A percentile compares a stretch with the other conserved stretches of the same genome.
These are phyloP conservation scores for Drosophila subquinaria DNA, from an alignment of 2,888 invertebrate genomes.

Conservation along the genomic window DNA sequence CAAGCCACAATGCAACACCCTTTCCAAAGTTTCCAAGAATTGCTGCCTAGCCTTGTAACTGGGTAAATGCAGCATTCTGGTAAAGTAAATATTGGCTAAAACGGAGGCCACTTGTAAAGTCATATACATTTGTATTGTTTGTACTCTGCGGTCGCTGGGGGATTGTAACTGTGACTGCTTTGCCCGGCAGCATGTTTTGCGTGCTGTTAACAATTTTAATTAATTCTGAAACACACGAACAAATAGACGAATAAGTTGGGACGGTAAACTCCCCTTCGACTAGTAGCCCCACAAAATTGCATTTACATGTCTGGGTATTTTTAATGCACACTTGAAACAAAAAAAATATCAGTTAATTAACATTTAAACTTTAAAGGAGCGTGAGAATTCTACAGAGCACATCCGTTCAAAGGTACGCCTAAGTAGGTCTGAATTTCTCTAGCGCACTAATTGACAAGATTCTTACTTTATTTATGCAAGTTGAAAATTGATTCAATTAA, in stretches of 20 bases:
- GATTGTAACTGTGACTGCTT: constrained; percentile 16
- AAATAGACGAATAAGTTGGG: constrained; percentile 17
- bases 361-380: not conserved
- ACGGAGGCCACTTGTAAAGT: constrained; percentile 20
- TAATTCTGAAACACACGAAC: constrained; percentile 27
- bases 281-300: constrained; percentile 23
- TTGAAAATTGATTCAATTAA: too few species aligned
- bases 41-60: not conserved
- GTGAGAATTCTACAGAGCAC: not conserved
- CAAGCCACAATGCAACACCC: not conserved
- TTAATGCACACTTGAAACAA: constrained; percentile 1
- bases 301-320: constrained; percentile 31
- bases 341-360: constrained; percentile 29
- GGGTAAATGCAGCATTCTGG: not conserved
- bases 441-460: not conserved
- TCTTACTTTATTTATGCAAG: too few species aligned
- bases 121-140: constrained; percentile 20
- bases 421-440: not conserved
- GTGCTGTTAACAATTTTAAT: constrained; percentile 49
- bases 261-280: not conserved
- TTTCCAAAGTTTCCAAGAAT: too few species aligned
- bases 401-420: not conserved
- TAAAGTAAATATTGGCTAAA: constrained; percentile 18
- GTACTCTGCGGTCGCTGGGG: constrained; percentile 9
- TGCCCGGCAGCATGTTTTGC: constrained; percentile 31